Base-by-base conservation (phyloP, 1,140 invertebrate genomes). In the Drosophila sproati region DNA sequence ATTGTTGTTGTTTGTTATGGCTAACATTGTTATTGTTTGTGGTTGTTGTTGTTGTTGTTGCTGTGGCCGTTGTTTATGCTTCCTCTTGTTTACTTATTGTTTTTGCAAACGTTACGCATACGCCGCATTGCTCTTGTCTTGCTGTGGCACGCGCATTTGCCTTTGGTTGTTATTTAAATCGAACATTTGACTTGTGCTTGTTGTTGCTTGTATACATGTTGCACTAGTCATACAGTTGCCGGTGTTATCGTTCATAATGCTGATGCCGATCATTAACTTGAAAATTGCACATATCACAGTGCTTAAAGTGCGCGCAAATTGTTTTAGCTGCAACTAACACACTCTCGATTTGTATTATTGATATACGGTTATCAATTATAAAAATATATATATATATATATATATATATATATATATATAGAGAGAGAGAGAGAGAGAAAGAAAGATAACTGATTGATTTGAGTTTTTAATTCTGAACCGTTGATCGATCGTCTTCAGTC, bases 261-360 rank as follows among this genome's bases (percentile, higher is more conserved):
- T 73, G 50, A 51, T 35, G 77, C 61, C 71, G 63, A 72, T 76
- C 76, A 80, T 80, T 80, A 72, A 72, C 60, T 68, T 57, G 35
- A 62, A 76, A 51, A 79, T 74, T 80, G 77, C 77, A 71, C 67
- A 75, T 71, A 71, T 75, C 68, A 61, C 67, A 82, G 61, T 69
- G 69, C 67, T 77, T 81, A 78, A 68, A 66, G 56, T 73, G 52
- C 55, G 56, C 61, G 61, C 61, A 70, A 71, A 72, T 56, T 35
- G 45, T 62, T 77, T 76, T 76, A 37, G 8, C 20, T 57, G 32
- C 43, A 20, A 20, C 29, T 28, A 34, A 51, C 8, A 57, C 45
- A 68, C 35, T 41, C 2, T 39, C 7, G 20, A 20, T 20, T 20
- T 2, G 20, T 20, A 20, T 20, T 20, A 20, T 20, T 20, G 20